phyloP scores from a whole-genome alignment of 2,888 invertebrate species.

The Polydrusus cervinus region DNA sequence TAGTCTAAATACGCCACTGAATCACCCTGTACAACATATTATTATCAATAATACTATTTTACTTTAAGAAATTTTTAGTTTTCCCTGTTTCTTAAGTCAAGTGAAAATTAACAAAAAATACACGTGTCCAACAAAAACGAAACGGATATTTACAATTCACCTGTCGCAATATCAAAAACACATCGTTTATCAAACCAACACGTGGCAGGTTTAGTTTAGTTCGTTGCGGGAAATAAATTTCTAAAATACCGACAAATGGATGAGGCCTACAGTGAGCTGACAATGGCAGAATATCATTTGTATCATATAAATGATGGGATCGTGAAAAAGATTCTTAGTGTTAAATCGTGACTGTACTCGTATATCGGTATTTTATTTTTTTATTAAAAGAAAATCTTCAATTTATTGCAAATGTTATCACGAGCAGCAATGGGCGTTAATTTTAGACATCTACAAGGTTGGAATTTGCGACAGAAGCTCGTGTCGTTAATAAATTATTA shows the following conservation, averaged over 20 bases:
- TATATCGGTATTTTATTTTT: background rate
- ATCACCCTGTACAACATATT: too few relatives aligned
- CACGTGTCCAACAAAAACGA: background rate
- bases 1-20: too few relatives aligned
- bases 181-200: slow-evolving; percentile 46
- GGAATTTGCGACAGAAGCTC: too few relatives aligned
- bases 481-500: too few relatives aligned
- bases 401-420: too few relatives aligned
- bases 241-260: slow-evolving; percentile 37
- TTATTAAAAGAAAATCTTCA: background rate
- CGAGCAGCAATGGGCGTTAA: too few relatives aligned
- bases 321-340: slow-evolving; percentile 18
- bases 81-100: background rate
- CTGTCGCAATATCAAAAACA: slow-evolving; percentile 22
- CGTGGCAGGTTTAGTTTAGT: slow-evolving; percentile 45
- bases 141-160: slow-evolving; percentile 33
- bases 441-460: too few relatives aligned
- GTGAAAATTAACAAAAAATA: background rate
- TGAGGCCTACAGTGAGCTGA: slow-evolving; percentile 18
- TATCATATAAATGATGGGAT: slow-evolving; percentile 23
- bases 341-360: slow-evolving; percentile 6
- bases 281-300: slow-evolving; percentile 7
- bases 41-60: too few relatives aligned
- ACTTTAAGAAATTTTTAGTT: too few relatives aligned
- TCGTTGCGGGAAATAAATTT: slow-evolving; percentile 46